Percentiles rank a stretch among this genome's conserved stretches.
Conservation (phyloP, 2,797 vertebrate species). For the Ambastaia sidthimunki region DNA sequence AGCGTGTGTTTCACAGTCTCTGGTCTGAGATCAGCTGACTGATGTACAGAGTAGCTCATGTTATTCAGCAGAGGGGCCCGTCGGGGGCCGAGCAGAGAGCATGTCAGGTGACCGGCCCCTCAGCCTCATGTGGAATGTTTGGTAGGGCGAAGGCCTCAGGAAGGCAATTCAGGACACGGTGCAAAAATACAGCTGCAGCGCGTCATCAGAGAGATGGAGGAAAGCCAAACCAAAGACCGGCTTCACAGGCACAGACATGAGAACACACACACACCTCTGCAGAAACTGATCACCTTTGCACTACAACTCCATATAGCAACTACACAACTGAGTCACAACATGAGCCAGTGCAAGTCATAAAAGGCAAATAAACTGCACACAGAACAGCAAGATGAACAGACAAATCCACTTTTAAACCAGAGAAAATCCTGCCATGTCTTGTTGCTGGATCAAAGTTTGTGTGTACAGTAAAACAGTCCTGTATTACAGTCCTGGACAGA, state of each 20-base stretch:
- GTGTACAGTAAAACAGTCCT: no score
- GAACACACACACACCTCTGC: constrained; percentile 57
- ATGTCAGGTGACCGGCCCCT: constrained; percentile 23
- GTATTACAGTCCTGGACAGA: neutral
- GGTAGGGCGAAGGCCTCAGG: constrained; percentile 74
- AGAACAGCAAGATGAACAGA: no score
- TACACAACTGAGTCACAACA: no score
- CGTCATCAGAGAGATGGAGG: constrained; percentile 73
- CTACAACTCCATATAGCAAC: no score
- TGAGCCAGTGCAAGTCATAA: no score
- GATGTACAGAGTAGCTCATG: constrained; percentile 20
- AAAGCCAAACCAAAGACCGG: constrained; percentile 72
- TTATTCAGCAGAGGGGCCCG: constrained; percentile 10
- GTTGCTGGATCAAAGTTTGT: neutral
- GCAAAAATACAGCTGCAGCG: constrained; percentile 80
- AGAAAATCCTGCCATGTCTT: no score
- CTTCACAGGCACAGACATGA: constrained; percentile 67
- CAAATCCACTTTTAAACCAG: no score
- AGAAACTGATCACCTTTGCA: neutral
- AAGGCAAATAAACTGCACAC: no score
- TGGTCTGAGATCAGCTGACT: neutral
- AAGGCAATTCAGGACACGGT: constrained; percentile 79
- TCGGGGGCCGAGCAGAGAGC: constrained; percentile 10
- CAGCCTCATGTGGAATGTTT: constrained; percentile 75
- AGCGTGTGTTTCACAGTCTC: neutral